phyloP scores from a whole-genome alignment of 2,797 vertebrate species.

The Pangasius larnaudii region DNA sequence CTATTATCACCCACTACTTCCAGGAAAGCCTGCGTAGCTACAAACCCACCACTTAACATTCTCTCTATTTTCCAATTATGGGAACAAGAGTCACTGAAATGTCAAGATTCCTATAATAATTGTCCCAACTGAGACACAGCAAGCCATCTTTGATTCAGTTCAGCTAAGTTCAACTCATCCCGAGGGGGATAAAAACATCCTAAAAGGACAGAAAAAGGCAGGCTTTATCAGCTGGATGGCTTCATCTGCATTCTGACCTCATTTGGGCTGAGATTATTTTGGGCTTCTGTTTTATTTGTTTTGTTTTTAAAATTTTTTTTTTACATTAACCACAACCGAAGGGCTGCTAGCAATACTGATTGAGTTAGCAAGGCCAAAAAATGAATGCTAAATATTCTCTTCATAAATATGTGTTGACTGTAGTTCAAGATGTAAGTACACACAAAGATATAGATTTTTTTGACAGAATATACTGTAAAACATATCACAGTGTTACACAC shows the following conservation, averaged over 20 bases:
- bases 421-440: neutral
- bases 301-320: neutral
- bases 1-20: neutral
- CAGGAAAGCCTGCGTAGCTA: neutral
- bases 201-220: slow-evolving; percentile 26
- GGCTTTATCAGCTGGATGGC: neutral
- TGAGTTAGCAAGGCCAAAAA: neutral
- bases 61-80: slow-evolving; percentile 28
- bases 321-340: neutral
- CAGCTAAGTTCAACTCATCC: slow-evolving; percentile 22
- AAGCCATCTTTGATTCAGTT: slow-evolving; percentile 27
- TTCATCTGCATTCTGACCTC: slow-evolving; percentile 37
- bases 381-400: neutral
- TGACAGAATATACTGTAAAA: neutral
- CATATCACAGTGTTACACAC: neutral
- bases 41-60: slow-evolving; percentile 17
- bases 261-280: slow-evolving; percentile 55
- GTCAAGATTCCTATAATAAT: slow-evolving; percentile 43
- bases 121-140: slow-evolving; percentile 25
- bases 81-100: slow-evolving; percentile 16
- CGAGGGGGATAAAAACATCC: slow-evolving; percentile 19
- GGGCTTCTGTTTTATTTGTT: neutral
- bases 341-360: neutral
- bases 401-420: neutral
- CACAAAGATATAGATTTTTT: neutral